Evolutionary conservation across 2,888 invertebrate species (phyloP), one percentile per base, ranked within the genome.

Genomic region (Gymnosoma rotundatum): DNA sequence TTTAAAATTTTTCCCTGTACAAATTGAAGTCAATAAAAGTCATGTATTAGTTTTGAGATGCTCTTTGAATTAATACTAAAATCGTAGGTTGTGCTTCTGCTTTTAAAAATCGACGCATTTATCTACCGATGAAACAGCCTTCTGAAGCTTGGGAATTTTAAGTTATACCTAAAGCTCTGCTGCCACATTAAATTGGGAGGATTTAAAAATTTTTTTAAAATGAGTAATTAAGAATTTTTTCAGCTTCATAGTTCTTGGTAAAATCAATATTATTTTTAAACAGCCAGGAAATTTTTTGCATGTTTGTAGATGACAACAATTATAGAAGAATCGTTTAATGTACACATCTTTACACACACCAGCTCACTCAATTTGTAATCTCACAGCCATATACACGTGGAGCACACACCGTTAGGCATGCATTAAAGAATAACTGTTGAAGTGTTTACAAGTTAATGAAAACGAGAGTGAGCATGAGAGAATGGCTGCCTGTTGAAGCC

Each of bases 391-490:
- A 54, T 7, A n/a, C 10, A 32, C 42, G 42, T 8, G 8, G 0
- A 50, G 32, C 20, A 14, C 58, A 16, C 14, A 45, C 32, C 45
- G 54, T 48, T 9, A 42, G 38, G n/a, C 54, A 50, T 38, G 20
- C 52, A 69, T 21, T 16, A 36, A 61, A 52, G 1, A 60, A 67
- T 60, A 74, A 67, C 20, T 52, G 50, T 54, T 60, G 18, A 60
- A 74, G 54, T 74, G 73, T 61, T 61, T 67, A 54, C 73, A 80
- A 80, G 73, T 67, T 67, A 66, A 67, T 67, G 73, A 58, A 18
- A 56, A 38, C 12, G 9, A 52, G 18, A 63, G 56, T 64, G 64
- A 9, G 18, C n/a, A 48, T 54, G 16, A 12, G 36, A 16, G 18
- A 7, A 7, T 52, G 18, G 42, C 10, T 70, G 70, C 32, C 12